Base-by-base conservation (phyloP, 2,888 invertebrate genomes). In the Cylloceria caligata region DNA sequence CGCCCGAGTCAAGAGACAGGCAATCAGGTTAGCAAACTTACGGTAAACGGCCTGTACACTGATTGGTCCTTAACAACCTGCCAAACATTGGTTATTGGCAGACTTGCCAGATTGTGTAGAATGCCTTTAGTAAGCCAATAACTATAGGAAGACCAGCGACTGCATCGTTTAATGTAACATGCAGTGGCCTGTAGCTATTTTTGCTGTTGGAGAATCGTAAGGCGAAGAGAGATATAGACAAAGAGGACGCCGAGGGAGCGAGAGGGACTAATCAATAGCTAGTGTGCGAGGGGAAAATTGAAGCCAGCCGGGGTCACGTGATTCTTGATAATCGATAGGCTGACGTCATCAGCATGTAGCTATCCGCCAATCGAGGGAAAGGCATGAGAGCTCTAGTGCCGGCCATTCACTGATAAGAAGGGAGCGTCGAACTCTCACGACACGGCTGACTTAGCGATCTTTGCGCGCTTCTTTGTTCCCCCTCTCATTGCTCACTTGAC, bases 391-490 rank as follows among this genome's bases (percentile, higher is more conserved):
- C 74, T 76, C 85, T 83, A 82, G 49, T 78, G 78, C 69, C 77
- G 78, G 62, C 71, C 85, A 84, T 85, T 79, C 86, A 83, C 87
- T 88, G 91, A 91, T 91, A 91, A 90, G 87, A 87, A 55, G 80
- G 75, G 90, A 88, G 89, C 90, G 89, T 90, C 90, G 91, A 91
- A 91, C 90, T 89, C 86, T 42, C 52, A 67, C 60, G 83, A 79
- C 69, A 72, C 60, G 30, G 64, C 52, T 64, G 4, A 30, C 65
- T 62, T 45, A 65, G 80, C 75, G 82, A 77, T 81, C 75, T 78
- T 36, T 82, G 65, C 71, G 80, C 73, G 84, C 74, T 73, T 85
- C 86, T 86, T 87, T 86, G 85, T 88, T 85, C 85, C 39, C 69
- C 42, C 39, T 21, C 67, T 55, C 57, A 16, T 30, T 52, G 19